Base-by-base conservation (phyloP, 2,797 vertebrate genomes). In the Enteromius afrohamiltoni region DNA sequence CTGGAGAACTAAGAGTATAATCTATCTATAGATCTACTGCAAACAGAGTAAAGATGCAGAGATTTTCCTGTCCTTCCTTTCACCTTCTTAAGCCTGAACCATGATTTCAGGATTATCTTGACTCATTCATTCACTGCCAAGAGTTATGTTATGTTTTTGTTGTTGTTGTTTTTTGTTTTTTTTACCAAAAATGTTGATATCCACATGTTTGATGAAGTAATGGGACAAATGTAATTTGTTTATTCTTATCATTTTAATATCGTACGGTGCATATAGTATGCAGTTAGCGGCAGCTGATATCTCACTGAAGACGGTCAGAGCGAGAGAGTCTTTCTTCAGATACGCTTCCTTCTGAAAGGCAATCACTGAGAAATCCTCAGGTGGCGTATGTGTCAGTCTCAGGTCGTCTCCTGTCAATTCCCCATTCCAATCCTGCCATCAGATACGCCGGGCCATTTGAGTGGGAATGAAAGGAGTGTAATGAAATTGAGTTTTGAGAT, bases 401-500 rank as follows among this genome's bases (percentile, higher is more conserved):
- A 60, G 85, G 83, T 85, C 85, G 42, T 75, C 77, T 83, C 37
- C 60, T 64, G 85, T 80, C 85, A 62, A 85, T 86, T 86, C 83
- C 67, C 73, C 82, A 83, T 83, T 88, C 83, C 83, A 88, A 83
- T 86, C 79, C 83, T 71, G 74, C 77, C 70, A 78, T 83, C 77
- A 83, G 64, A 82, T 31, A 42, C 21, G 62, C 76, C 49, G 68
- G 83, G 85, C 84, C 73, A 83, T 85, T 87, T 70, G 77, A 88
- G 77, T 51, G 67, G 8, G 73, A 83, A 74, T 80, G 77, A 88
- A 79, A 83, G 37, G 71, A 67, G 73, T 64, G 78, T 83, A 79
- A 89, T 85, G 79, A 87, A 87, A 87, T 85, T 86, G 85, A 74
- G 83, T 67, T 62, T 34, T 51, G 68, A 83, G 79, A 79, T 85